phyloP scores from a whole-genome alignment of 2,113 vertebrate genomes.

The Crotophaga sulcirostris region DNA sequence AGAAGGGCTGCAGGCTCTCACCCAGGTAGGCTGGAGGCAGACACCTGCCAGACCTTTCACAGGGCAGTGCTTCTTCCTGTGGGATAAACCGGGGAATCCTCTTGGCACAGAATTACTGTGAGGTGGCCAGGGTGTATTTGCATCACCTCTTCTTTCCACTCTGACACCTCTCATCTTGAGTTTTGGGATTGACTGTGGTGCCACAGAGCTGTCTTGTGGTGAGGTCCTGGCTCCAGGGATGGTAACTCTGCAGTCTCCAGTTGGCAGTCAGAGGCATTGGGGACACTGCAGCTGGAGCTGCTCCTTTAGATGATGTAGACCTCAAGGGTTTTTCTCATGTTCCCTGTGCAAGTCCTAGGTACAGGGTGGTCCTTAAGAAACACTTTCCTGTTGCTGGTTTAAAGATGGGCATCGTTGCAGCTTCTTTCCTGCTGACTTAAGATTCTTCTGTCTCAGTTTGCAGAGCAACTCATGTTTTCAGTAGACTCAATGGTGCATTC shows the following conservation, averaged over 20 bases:
- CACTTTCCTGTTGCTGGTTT: background rate
- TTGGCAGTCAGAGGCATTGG: background rate
- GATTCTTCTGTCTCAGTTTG: background rate
- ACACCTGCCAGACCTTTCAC: background rate
- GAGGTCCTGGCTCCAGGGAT: background rate
- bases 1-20: constrained; percentile 90
- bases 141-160: background rate
- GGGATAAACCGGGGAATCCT: background rate
- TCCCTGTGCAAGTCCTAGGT: background rate
- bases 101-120: background rate
- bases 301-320: background rate
- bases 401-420: background rate
- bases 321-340: background rate
- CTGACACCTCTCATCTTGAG: background rate
- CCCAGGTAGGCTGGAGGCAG: constrained; percentile 80
- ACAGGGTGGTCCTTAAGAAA: background rate
- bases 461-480: background rate
- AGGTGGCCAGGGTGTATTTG: background rate
- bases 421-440: background rate
- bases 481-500: background rate
- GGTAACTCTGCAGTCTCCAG: background rate
- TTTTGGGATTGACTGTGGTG: background rate
- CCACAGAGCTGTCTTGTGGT: background rate
- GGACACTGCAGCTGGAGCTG: background rate
- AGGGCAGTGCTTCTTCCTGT: background rate